Evolutionary conservation across 2,797 vertebrate genomes (phyloP).

Genomic region (Thripadectes ignobilis): DNA sequence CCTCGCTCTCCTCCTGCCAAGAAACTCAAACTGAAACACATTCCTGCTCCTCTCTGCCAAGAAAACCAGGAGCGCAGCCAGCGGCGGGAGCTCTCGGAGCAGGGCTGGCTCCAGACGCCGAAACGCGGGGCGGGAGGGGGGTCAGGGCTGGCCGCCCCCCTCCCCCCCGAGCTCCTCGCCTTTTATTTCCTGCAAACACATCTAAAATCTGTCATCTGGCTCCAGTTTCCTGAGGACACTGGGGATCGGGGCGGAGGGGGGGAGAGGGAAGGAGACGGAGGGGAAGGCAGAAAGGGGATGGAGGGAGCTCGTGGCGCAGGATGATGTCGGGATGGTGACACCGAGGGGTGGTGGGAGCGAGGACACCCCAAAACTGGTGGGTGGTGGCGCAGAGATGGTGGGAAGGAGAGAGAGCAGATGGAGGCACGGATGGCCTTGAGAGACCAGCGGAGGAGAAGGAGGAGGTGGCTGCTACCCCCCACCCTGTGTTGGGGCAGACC

Average conservation of each 20-base stretch:
- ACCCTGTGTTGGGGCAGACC: neutral
- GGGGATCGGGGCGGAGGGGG: neutral
- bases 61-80: constrained; percentile 64
- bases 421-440: neutral
- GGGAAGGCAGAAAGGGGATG: neutral
- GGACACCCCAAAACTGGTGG: neutral
- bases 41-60: constrained; percentile 72
- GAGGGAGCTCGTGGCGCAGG: fast-evolving
- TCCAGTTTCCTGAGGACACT: constrained; percentile 45
- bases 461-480: neutral
- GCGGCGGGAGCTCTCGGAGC: constrained; percentile 22
- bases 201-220: constrained; percentile 47
- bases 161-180: neutral
- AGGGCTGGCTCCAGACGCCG: constrained; percentile 4
- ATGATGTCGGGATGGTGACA: fast-evolving
- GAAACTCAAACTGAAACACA: constrained; percentile 76
- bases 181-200: constrained; percentile 48
- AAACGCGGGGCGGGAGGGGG: constrained; percentile 30
- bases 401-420: neutral
- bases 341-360: neutral
- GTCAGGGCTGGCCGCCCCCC: constrained; percentile 17
- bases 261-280: neutral
- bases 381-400: neutral
- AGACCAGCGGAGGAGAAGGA: neutral
- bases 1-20: constrained; percentile 72